Percentiles rank a stretch among this genome's conserved stretches.
Evolutionary conservation across 2,797 vertebrate species (phyloP).

Genomic region (Melanotaenia maccullochi): DNA sequence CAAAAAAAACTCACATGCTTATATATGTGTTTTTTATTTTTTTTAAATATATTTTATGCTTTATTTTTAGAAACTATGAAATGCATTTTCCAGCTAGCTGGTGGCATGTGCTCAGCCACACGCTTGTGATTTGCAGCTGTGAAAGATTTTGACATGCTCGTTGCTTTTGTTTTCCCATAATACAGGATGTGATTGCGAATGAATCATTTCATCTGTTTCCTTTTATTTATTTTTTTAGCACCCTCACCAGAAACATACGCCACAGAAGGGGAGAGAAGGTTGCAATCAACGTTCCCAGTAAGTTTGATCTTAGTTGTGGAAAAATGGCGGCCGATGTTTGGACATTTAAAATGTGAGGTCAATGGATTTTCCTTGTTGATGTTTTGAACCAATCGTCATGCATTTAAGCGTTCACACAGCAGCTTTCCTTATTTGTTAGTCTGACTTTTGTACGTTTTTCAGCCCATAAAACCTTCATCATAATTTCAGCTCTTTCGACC

Average conservation of each 20-base stretch:
- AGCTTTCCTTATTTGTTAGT: too few species aligned
- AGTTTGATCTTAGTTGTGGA: slow-evolving; percentile 64
- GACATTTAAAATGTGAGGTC: neutral
- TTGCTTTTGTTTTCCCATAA: neutral
- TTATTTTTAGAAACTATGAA: neutral
- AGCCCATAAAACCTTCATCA: too few species aligned
- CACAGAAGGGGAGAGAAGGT: slow-evolving; percentile 97
- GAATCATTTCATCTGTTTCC: neutral
- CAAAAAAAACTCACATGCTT: neutral
- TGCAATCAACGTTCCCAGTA: slow-evolving; percentile 96
- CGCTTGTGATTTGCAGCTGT: neutral
- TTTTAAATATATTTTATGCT: neutral
- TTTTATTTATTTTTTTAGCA: slow-evolving; percentile 79
- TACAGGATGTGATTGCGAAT: too few species aligned
- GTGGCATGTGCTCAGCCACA: too few species aligned
- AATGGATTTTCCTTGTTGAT: neutral
- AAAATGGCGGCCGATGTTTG: neutral
- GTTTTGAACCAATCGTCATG: too few species aligned
- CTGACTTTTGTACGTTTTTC: too few species aligned
- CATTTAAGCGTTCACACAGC: too few species aligned
- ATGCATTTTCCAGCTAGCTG: neutral
- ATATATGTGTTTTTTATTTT: too few species aligned
- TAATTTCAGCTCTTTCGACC: too few species aligned
- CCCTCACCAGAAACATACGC: slow-evolving; percentile 95
- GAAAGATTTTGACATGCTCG: neutral